Conservation (phyloP, 2,113 vertebrate genomes). For the Callipepla squamata region DNA sequence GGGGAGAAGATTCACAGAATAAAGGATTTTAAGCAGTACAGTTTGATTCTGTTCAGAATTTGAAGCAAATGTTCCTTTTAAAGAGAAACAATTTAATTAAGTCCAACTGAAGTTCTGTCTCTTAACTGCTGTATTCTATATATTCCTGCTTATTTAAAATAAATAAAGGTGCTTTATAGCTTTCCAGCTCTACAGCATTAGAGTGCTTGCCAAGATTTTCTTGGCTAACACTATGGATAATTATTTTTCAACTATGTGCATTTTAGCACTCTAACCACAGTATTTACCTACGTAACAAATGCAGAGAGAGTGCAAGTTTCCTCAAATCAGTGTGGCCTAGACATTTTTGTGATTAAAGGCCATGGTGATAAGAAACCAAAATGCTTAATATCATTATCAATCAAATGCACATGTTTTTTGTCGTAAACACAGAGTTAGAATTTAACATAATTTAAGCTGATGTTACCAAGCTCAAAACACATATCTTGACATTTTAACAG, state of each 20-base stretch:
- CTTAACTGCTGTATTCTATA: neutral
- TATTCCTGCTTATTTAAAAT: constrained; percentile 13
- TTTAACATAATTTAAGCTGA: neutral
- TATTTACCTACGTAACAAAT: constrained; percentile 51
- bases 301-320: neutral
- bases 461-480: neutral
- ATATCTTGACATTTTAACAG: neutral
- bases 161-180: neutral
- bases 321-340: neutral
- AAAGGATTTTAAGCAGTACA: neutral
- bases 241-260: constrained; percentile 57
- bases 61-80: neutral
- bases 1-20: neutral
- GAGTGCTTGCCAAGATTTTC: constrained; percentile 48
- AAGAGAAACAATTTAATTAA: neutral
- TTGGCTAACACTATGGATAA: constrained; percentile 45
- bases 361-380: neutral
- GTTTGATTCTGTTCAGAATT: neutral
- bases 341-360: neutral
- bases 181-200: constrained; percentile 1
- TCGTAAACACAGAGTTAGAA: neutral
- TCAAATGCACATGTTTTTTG: neutral
- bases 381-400: neutral
- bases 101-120: neutral
- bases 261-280: constrained; percentile 63